Conservation (phyloP, 2,113 vertebrate species). For the Vidua chalybeata region DNA sequence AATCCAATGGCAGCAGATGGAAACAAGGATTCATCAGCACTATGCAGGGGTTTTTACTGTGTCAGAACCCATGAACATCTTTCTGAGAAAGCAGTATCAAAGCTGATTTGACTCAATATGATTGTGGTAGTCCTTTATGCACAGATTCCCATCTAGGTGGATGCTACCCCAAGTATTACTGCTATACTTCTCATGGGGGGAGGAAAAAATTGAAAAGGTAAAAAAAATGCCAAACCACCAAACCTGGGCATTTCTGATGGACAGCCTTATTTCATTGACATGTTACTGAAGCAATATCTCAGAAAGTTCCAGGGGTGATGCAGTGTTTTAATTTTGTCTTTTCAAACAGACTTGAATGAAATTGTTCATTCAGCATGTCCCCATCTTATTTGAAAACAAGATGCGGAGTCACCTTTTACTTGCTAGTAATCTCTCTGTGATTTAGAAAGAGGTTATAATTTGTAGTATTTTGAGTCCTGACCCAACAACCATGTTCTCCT, state of each 20-base stretch:
- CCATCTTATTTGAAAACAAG: not conserved
- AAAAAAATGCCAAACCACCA: not conserved
- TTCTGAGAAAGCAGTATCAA: not conserved
- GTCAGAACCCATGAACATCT: not conserved
- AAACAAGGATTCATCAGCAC: not conserved
- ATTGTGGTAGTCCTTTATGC: not conserved
- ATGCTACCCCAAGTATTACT: not conserved
- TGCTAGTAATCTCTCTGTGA: not conserved
- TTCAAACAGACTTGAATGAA: not conserved
- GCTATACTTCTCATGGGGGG: not conserved
- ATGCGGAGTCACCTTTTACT: not conserved
- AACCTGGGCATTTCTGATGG: not conserved
- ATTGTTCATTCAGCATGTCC: not conserved
- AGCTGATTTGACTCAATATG: not conserved
- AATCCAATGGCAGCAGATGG: accelerated
- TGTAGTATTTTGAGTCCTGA: not conserved
- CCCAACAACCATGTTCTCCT: not conserved
- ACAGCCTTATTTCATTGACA: not conserved
- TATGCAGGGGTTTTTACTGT: not conserved
- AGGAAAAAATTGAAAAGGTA: not conserved
- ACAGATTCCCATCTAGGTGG: not conserved
- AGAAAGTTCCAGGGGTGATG: not conserved
- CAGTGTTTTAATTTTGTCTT: not conserved
- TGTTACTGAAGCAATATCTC: not conserved
- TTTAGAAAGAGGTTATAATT: not conserved